These are phyloP conservation scores for Agrochola lychnidis DNA, from an alignment of 2,888 invertebrate genomes.

Conservation along the genomic window DNA sequence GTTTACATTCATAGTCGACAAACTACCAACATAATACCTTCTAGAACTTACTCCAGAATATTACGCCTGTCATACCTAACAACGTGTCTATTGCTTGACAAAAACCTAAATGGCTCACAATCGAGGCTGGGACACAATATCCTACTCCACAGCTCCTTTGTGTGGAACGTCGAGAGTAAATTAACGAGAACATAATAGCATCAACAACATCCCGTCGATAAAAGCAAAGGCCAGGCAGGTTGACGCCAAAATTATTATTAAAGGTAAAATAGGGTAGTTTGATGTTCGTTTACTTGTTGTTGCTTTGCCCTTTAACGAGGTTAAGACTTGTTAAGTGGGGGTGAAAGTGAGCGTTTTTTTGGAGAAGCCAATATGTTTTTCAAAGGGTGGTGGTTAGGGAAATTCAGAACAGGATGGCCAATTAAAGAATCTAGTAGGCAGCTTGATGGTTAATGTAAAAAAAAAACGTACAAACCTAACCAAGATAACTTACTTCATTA, in stretches of 20 bases:
- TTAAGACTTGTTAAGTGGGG: constrained; percentile 1
- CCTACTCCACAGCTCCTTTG: constrained; percentile 43
- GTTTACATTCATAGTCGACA: not conserved
- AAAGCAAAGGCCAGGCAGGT: constrained; percentile 30
- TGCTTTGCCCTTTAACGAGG: constrained; percentile 14
- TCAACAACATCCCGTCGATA: constrained; percentile 40
- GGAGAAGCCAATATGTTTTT: not conserved
- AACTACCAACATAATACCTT: not conserved
- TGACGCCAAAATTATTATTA: constrained; percentile 29
- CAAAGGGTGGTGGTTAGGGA: not conserved
- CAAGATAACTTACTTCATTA: not conserved
- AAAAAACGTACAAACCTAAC: not conserved
- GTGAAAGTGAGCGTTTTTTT: not conserved
- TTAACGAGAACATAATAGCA: constrained; percentile 45
- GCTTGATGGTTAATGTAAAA: no score
- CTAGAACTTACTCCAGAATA: constrained; percentile 17
- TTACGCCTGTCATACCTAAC: constrained; percentile 2
- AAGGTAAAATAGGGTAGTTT: constrained; percentile 41
- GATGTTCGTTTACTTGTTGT: constrained; percentile 20
- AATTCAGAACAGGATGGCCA: not conserved
- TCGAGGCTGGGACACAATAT: constrained; percentile 20
- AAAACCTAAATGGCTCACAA: constrained; percentile 42
- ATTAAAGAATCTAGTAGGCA: not conserved
- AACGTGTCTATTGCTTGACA: constrained; percentile 29
- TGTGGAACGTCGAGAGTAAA: constrained; percentile 35